These are phyloP conservation scores for Drepana arcuata DNA, from an alignment of 1,140 invertebrate genomes.

Conservation along the genomic window DNA sequence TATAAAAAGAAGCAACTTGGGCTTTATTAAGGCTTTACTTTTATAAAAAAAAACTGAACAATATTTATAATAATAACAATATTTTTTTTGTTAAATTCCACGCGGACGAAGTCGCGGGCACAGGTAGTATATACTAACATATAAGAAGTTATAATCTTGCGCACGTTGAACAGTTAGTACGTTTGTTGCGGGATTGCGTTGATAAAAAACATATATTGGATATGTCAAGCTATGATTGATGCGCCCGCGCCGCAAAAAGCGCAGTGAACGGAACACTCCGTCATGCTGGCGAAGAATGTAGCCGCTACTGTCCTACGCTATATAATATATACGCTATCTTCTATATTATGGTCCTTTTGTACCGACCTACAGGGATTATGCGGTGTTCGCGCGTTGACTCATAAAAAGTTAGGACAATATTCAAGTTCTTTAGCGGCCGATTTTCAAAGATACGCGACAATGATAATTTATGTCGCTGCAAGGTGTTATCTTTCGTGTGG, in stretches of 20 bases:
- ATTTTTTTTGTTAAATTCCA: too few species aligned
- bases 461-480: too few species aligned
- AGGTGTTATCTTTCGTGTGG: too few species aligned
- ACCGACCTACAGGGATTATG: slow-evolving; percentile 1
- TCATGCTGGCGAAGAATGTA: slow-evolving; percentile 31
- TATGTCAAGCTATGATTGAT: slow-evolving; percentile 67
- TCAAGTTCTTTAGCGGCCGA: background rate
- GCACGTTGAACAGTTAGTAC: slow-evolving; percentile 56
- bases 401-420: background rate
- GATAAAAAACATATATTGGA: slow-evolving; percentile 67
- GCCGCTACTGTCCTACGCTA: slow-evolving; percentile 25
- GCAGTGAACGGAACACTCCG: slow-evolving; percentile 42
- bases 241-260: slow-evolving; percentile 48
- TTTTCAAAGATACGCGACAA: too few species aligned
- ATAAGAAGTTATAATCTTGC: slow-evolving; percentile 62
- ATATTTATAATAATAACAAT: too few species aligned
- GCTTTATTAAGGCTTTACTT: too few species aligned
- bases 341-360: slow-evolving; percentile 2
- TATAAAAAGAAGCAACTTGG: too few species aligned
- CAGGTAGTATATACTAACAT: too few species aligned
- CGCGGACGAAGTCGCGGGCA: too few species aligned
- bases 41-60: too few species aligned
- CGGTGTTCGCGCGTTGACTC: background rate
- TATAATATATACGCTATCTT: background rate
- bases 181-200: slow-evolving; percentile 43